These are phyloP conservation scores for Meriones unguiculatus DNA, from an alignment of 2,113 vertebrate genomes.

Conservation along the genomic window DNA sequence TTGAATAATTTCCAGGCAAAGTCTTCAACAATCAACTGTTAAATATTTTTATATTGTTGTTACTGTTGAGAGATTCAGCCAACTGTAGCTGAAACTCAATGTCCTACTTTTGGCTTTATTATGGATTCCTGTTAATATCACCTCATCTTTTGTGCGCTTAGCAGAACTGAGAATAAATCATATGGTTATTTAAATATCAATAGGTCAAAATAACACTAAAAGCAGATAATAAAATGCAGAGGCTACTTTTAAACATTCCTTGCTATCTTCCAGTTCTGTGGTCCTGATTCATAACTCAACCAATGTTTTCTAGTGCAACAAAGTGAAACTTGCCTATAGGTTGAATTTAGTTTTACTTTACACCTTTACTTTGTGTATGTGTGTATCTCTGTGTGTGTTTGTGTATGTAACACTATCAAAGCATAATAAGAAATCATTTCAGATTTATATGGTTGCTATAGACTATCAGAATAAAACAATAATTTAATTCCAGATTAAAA, in stretches of 20 bases:
- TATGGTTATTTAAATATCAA: slow-evolving; percentile 1
- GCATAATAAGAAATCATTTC: background rate
- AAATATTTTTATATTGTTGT: background rate
- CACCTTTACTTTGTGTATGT: background rate
- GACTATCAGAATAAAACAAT: background rate
- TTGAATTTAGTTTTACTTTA: background rate
- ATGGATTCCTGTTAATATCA: background rate
- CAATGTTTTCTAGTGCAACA: background rate
- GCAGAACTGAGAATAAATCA: background rate
- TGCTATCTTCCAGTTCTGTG: background rate
- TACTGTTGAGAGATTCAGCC: background rate
- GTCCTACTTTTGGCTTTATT: background rate
- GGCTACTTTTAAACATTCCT: background rate
- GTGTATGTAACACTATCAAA: background rate
- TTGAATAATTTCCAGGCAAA: background rate
- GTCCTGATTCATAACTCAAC: background rate
- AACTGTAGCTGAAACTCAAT: background rate
- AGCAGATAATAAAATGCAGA: slow-evolving; percentile 7
- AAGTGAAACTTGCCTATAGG: background rate
- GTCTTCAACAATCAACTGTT: background rate
- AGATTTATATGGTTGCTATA: background rate
- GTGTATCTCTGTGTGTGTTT: background rate
- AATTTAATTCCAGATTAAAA: slow-evolving; percentile 1
- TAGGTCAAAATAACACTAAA: background rate
- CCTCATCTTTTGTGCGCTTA: background rate